Evolutionary conservation across 2,888 invertebrate species (phyloP), one percentile per base, ranked within the genome.

Genomic region (Eueremaeus valkanovi): DNA sequence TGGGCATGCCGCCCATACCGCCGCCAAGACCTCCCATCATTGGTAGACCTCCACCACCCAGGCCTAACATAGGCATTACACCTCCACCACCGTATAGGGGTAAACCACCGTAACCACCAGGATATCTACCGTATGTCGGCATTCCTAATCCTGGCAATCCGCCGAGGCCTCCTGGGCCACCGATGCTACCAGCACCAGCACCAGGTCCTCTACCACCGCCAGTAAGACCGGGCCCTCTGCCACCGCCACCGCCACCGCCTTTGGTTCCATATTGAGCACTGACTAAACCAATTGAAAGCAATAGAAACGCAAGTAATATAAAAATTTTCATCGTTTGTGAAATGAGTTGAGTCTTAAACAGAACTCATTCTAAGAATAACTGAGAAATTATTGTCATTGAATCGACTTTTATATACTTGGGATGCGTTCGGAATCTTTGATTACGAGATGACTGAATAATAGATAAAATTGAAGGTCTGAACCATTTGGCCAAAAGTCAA

Each of bases 401-500:
- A 55, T 13, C 3, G 33, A 18, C 33, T 63, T 63, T 63, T 63
- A 63, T 63, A 63, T 63, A 33, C 63, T 58, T 27, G 58, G 1
- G 16, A 58, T 58, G 58, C 27, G 16, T 33, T 16, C 63, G 2
- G 6, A 9, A n/a, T n/a, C n/a, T n/a, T n/a, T n/a, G 1, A 63
- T 63, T 33, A 63, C 3, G 63, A 29, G 33, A 63, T 55, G 33
- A 18, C 33, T 63, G 11, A 31, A 5, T 18, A 8, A n/a, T 18
- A 6, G 33, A 33, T 63, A 8, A 18, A 63, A 33, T 3, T 63
- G 63, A 63, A 63, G 63, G 63, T 18, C 63, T 33, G 3, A 31
- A 63, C 31, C 33, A 63, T 63, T 63, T 63, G 63, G 63, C 29
- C 63, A 63, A 63, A 63, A 63, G 5, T 63, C 63, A 63, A 63